phyloP scores from a whole-genome alignment of 2,888 invertebrate genomes.

The Acanthoscelides obtectus region DNA sequence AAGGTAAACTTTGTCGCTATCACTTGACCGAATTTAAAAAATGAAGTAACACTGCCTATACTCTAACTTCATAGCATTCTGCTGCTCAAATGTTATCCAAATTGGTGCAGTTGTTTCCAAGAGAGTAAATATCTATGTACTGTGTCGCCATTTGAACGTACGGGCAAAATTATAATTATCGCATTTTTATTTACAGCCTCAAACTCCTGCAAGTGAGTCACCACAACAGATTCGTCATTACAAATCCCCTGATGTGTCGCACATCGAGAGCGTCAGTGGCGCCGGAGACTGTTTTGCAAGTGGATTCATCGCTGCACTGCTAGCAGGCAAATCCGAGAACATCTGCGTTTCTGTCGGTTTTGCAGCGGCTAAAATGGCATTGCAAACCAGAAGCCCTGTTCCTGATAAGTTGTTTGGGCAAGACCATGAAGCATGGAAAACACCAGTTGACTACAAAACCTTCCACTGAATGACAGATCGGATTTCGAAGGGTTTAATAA shows the following conservation, averaged over 20 bases:
- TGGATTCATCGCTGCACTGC: constrained; percentile 63
- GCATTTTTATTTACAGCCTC: background rate
- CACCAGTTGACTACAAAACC: constrained; percentile 19
- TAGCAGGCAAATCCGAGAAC: constrained; percentile 53
- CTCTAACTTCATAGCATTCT: too few relatives aligned
- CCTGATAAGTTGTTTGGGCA: constrained; percentile 35
- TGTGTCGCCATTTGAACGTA: too few relatives aligned
- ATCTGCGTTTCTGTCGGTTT: constrained; percentile 60
- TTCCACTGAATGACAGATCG: background rate
- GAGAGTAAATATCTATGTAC: too few relatives aligned
- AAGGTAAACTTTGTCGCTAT: too few relatives aligned
- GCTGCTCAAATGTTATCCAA: too few relatives aligned
- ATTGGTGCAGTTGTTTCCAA: too few relatives aligned
- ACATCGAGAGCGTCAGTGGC: constrained; percentile 71
- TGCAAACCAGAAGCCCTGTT: constrained; percentile 58
- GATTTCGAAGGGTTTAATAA: too few relatives aligned
- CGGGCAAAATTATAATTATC: background rate
- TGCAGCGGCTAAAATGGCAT: constrained; percentile 56
- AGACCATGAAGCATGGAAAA: constrained; percentile 22
- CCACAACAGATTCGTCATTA: constrained; percentile 39
- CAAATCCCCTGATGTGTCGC: constrained; percentile 41
- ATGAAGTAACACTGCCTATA: too few relatives aligned
- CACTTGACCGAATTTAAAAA: too few relatives aligned
- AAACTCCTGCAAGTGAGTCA: background rate
- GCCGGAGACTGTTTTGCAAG: constrained; percentile 75